Conservation (phyloP, 2,888 invertebrate species). For the Onchidella celtica region DNA sequence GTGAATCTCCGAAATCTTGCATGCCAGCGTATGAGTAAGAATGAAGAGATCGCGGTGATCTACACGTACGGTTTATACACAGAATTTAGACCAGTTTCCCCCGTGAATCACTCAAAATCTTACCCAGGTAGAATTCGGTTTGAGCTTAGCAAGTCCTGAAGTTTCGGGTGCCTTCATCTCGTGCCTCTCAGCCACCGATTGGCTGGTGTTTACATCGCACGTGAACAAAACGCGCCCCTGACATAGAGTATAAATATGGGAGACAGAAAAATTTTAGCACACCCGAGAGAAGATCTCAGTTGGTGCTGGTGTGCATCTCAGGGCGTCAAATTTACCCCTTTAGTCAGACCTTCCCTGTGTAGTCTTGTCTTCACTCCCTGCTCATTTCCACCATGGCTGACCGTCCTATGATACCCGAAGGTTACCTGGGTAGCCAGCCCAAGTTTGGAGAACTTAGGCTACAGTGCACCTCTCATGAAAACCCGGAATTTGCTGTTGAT, state of each 20-base stretch:
- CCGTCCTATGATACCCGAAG: slow-evolving; percentile 66
- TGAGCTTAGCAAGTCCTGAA: not conserved
- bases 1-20: too few relatives aligned
- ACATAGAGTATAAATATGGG: slow-evolving; percentile 29
- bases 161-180: not conserved
- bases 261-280: not conserved
- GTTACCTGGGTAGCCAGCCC: slow-evolving; percentile 71
- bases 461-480: slow-evolving; percentile 59
- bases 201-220: slow-evolving; percentile 15
- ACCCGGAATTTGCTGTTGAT: slow-evolving; percentile 47
- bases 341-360: not conserved
- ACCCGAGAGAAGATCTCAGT: too few relatives aligned
- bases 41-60: too few relatives aligned
- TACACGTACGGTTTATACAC: too few relatives aligned
- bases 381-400: slow-evolving; percentile 53
- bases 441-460: slow-evolving; percentile 68
- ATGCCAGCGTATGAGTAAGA: too few relatives aligned
- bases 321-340: too few relatives aligned
- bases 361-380: slow-evolving; percentile 1
- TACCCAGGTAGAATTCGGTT: not conserved
- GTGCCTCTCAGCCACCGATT: slow-evolving; percentile 1
- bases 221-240: not conserved
- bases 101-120: not conserved
- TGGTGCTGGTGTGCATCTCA: too few relatives aligned
- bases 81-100: too few relatives aligned